Evolutionary conservation across 2,797 vertebrate genomes (phyloP), one percentile per base, ranked within the genome.

Genomic region (Lagorchestes hirsutus): DNA sequence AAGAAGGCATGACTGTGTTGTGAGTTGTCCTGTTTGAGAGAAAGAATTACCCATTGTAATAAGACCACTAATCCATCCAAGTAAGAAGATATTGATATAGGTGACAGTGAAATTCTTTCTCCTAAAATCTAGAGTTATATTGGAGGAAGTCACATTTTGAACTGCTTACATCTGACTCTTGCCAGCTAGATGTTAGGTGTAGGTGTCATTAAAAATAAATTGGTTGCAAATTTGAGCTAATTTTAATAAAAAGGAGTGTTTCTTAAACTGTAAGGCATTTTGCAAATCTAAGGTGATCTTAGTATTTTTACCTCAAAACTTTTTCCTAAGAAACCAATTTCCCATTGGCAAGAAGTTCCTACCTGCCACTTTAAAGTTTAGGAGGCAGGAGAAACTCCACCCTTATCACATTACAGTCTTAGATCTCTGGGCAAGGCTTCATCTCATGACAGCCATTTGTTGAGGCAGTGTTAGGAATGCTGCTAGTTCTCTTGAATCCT

Each of bases 191-290:
- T 95, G 54, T 93, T 93, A 90, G 87, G 57, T 95, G 14, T 93
- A 95, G 93, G 58, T 91, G 12, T 93, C 27, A 57, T 95, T 67
- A 97, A 93, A 90, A 95, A 93, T 62, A 56, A 96, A 50, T 62
- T 91, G 29, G 6, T 82, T 24, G 67, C n/a, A 40, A 82, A 40
- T 82, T 82, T 9, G 67, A 82, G 40, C 67, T 40, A 22, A 82
- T 82, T 82, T 40, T 67, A 67, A 46, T 22, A 82, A 82, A 40
- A 46, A 82, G 67, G 67, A 24, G 16, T 46, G 16, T 82, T 82
- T 40, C 12, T 1, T 46, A 82, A 82, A 40, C 31, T n/a, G 31
- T n/a, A 67, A 67, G 31, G 29, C 58, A 31, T 29, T 31, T 62
- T 62, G 29, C 58, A 62, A n/a, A 67, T 67, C 4, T 14, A 67